phyloP scores from a whole-genome alignment of 2,113 vertebrate species.

The Crotalus horridus region DNA sequence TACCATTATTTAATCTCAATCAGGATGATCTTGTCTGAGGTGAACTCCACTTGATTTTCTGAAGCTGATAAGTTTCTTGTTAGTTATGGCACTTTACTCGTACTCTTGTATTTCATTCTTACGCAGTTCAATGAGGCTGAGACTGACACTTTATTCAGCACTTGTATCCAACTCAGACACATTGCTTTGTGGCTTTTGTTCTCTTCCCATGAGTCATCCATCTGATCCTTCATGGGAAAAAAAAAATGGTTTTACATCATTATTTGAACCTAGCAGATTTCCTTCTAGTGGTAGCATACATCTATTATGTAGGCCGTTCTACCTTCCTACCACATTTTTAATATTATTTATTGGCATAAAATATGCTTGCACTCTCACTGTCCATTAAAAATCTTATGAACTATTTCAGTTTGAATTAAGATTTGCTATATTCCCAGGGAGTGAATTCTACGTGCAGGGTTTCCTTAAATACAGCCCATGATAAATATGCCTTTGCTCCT shows the following conservation, averaged over 20 bases:
- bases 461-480: neutral
- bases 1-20: neutral
- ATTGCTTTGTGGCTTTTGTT: neutral
- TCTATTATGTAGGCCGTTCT: neutral
- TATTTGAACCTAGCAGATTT: neutral
- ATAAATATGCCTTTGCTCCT: neutral
- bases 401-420: neutral
- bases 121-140: neutral
- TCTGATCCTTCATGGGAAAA: neutral
- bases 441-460: neutral
- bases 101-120: neutral
- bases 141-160: neutral
- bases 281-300: neutral
- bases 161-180: neutral
- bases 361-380: neutral
- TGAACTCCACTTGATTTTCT: neutral
- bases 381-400: neutral
- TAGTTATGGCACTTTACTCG: neutral
- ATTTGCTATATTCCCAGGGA: neutral
- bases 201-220: neutral
- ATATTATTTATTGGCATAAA: neutral
- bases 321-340: neutral
- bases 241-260: neutral
- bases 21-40: neutral
- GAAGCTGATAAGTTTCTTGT: constrained; percentile 20